Evolutionary conservation across 35 echinoderm and acorn worm species (phyloP).

Genomic region (Amphiura filiformis): DNA sequence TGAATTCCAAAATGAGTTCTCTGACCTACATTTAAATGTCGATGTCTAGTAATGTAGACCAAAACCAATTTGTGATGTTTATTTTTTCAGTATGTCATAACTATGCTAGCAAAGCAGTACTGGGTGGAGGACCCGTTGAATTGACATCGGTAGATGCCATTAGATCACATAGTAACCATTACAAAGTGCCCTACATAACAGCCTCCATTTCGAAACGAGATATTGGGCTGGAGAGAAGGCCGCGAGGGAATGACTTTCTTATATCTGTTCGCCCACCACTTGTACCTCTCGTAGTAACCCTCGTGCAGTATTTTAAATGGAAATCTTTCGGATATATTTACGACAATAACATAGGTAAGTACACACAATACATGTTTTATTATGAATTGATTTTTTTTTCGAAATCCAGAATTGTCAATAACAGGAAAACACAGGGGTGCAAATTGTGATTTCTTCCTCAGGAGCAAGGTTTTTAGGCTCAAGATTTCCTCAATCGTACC

Average conservation of each 20-base stretch:
- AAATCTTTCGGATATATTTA: constrained; percentile 80
- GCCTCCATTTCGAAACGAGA: constrained; percentile 38
- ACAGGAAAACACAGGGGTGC: too few species aligned
- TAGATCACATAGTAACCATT: constrained; percentile 34
- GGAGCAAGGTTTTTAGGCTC: too few species aligned
- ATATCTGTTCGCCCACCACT: constrained; percentile 79
- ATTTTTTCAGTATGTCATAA: constrained; percentile 28
- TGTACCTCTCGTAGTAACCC: constrained; percentile 36
- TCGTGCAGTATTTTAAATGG: constrained; percentile 65
- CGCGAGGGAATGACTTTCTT: constrained; percentile 35
- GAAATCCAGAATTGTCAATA: too few species aligned
- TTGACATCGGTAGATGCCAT: constrained; percentile 11
- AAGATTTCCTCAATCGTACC: too few species aligned
- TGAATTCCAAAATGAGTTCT: too few species aligned
- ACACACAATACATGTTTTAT: too few species aligned
- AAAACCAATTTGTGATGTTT: background rate
- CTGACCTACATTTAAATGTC: too few species aligned
- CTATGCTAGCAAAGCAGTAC: background rate
- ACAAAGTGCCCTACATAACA: constrained; percentile 49
- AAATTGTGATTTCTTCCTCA: too few species aligned
- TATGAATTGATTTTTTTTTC: too few species aligned
- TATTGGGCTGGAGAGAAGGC: constrained; percentile 4
- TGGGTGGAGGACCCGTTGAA: constrained; percentile 18
- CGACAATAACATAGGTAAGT: constrained; percentile 63
- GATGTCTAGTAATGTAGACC: too few species aligned